A percentile compares a stretch with the other conserved stretches of the same genome.
Conservation (phyloP, 2,888 invertebrate genomes). For the Mantis religiosa region DNA sequence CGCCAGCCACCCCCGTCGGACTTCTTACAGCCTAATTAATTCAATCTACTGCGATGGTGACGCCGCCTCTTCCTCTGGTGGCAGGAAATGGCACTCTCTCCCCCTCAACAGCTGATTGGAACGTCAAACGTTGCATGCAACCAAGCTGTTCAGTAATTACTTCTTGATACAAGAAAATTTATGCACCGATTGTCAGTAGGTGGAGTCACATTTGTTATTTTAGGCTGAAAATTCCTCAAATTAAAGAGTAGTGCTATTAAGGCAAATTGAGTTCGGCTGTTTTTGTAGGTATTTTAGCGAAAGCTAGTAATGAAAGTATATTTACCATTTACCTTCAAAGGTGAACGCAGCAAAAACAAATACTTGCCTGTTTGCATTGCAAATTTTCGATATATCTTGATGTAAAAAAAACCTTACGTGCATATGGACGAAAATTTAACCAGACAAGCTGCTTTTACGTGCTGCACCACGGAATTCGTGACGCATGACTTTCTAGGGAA, state of each 20-base stretch:
- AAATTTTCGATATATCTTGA: not conserved
- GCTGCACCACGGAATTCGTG: too few relatives aligned
- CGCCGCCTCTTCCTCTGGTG: conserved; percentile 24
- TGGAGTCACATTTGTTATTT: not conserved
- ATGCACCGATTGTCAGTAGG: not conserved
- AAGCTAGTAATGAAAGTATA: not conserved
- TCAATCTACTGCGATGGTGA: conserved; percentile 7
- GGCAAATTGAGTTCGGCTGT: not conserved
- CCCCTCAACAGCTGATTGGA: conserved; percentile 4
- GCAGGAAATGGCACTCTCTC: conserved; percentile 20
- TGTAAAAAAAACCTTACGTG: not conserved
- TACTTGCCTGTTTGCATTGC: not conserved
- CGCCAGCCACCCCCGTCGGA: not conserved
- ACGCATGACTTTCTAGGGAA: too few relatives aligned
- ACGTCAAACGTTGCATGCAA: conserved; percentile 10
- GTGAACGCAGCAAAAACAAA: not conserved
- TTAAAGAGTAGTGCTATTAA: not conserved
- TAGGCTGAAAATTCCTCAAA: not conserved
- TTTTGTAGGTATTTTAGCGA: not conserved
- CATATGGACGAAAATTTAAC: not conserved
- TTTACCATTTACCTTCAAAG: not conserved
- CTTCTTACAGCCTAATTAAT: conserved; percentile 23
- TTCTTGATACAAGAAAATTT: conserved; percentile 5
- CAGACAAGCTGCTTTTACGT: too few relatives aligned
- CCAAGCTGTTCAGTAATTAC: not conserved